phyloP scores from a whole-genome alignment of 2,797 vertebrate species.

The Galago senegalensis region DNA sequence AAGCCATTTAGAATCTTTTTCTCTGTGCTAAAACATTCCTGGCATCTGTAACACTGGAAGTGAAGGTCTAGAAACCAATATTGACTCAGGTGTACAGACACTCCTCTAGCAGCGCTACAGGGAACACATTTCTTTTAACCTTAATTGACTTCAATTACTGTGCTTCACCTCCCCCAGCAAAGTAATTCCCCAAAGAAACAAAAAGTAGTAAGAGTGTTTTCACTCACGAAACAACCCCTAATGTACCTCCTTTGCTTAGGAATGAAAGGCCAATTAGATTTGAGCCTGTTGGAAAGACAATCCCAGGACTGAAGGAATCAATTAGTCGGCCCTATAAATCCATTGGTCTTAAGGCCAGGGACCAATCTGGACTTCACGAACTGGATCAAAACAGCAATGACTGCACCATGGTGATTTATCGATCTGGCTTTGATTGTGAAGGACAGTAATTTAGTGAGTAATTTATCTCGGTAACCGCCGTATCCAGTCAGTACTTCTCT shows the following conservation, averaged over 20 bases:
- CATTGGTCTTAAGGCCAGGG: not conserved
- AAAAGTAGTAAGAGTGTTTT: slow-evolving; percentile 82
- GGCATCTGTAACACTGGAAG: slow-evolving; percentile 58
- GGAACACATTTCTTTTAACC: slow-evolving; percentile 77
- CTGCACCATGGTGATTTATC: not conserved
- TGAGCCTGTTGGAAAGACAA: slow-evolving; percentile 40
- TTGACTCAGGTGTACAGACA: slow-evolving; percentile 17
- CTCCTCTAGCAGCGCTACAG: not conserved
- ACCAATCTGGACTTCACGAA: not conserved
- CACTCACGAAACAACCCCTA: slow-evolving; percentile 84
- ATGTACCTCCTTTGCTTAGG: slow-evolving; percentile 73
- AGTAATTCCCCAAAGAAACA: slow-evolving; percentile 81
- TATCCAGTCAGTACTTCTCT: fast-evolving
- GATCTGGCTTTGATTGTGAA: not conserved
- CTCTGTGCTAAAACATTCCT: slow-evolving; percentile 36
- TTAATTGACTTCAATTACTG: slow-evolving; percentile 86
- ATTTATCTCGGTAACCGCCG: not conserved
- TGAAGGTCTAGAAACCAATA: not conserved
- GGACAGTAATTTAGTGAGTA: not conserved
- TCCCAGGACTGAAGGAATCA: slow-evolving; percentile 32
- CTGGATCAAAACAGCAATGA: not conserved
- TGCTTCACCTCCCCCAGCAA: slow-evolving; percentile 77
- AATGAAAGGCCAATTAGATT: slow-evolving; percentile 82
- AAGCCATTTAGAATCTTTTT: not conserved
- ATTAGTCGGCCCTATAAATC: not conserved